Percentiles rank a stretch among this genome's conserved stretches.
Evolutionary conservation across 2,113 vertebrate species (phyloP).

Genomic region (Corvus moneduloides): DNA sequence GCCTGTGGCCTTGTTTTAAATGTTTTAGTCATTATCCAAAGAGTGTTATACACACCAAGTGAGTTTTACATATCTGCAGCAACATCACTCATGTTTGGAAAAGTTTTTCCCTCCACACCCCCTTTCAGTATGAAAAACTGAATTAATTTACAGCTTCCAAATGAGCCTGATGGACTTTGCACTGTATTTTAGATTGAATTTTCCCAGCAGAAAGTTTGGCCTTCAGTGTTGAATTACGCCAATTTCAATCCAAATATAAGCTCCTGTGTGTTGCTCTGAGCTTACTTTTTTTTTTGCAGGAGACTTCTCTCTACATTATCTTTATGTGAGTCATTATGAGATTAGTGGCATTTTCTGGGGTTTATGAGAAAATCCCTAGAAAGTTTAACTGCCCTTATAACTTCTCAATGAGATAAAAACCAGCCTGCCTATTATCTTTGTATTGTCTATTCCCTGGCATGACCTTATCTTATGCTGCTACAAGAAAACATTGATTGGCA

Average conservation of each 20-base stretch:
- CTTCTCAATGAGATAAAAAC: background rate
- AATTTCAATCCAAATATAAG: background rate
- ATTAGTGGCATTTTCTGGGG: background rate
- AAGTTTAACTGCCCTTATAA: background rate
- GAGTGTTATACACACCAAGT: background rate
- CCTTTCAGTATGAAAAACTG: background rate
- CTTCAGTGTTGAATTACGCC: background rate
- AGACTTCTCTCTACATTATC: background rate
- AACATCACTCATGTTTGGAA: background rate
- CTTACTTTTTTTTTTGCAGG: background rate
- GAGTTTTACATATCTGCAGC: background rate
- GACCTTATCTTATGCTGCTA: background rate
- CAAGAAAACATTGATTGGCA: background rate
- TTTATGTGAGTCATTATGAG: background rate
- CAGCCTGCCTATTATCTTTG: background rate
- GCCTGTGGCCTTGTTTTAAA: background rate
- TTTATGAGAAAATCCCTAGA: background rate
- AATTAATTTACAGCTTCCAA: background rate
- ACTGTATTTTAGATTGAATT: background rate
- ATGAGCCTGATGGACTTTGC: background rate
- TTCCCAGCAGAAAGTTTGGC: background rate
- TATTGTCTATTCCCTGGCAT: background rate
- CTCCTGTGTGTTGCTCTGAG: background rate
- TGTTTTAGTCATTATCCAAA: background rate
- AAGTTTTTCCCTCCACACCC: background rate